A percentile compares a stretch with the other conserved stretches of the same genome.
These are phyloP conservation scores for Geococcyx californianus DNA, from an alignment of 2,113 vertebrate genomes.

Conservation along the genomic window DNA sequence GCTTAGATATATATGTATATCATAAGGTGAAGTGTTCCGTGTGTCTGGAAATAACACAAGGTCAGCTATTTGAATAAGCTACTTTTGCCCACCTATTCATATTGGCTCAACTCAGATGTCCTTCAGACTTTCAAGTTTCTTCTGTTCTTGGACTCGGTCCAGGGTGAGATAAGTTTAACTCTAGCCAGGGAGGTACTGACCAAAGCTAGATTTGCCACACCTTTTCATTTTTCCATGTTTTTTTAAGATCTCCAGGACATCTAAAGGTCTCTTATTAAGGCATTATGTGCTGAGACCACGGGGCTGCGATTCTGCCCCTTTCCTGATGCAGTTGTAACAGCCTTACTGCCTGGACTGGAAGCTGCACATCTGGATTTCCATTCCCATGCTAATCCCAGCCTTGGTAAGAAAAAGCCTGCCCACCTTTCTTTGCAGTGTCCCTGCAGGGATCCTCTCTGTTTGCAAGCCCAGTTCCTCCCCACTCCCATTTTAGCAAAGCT, in stretches of 20 bases:
- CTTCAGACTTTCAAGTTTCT: slow-evolving; percentile 15
- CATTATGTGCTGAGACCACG: fast-evolving
- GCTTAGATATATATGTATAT: background rate
- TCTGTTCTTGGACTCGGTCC: background rate
- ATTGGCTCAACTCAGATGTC: background rate
- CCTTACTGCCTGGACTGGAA: background rate
- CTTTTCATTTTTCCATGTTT: background rate
- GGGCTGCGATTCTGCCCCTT: background rate
- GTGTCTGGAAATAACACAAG: background rate
- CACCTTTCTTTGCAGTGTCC: background rate
- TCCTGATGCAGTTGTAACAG: background rate
- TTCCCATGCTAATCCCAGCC: background rate
- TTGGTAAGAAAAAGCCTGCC: background rate
- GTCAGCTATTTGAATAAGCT: background rate
- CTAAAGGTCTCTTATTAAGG: background rate
- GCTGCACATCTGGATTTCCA: background rate
- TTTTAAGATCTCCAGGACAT: background rate
- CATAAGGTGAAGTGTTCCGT: background rate
- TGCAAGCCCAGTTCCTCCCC: background rate
- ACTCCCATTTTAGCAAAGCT: background rate
- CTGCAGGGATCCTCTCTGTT: background rate
- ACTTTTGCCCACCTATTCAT: background rate
- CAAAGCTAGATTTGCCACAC: background rate
- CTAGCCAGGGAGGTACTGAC: background rate
- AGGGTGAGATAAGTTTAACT: background rate